These are phyloP conservation scores for Crotalus horridus DNA, from an alignment of 2,113 vertebrate genomes.

Conservation along the genomic window DNA sequence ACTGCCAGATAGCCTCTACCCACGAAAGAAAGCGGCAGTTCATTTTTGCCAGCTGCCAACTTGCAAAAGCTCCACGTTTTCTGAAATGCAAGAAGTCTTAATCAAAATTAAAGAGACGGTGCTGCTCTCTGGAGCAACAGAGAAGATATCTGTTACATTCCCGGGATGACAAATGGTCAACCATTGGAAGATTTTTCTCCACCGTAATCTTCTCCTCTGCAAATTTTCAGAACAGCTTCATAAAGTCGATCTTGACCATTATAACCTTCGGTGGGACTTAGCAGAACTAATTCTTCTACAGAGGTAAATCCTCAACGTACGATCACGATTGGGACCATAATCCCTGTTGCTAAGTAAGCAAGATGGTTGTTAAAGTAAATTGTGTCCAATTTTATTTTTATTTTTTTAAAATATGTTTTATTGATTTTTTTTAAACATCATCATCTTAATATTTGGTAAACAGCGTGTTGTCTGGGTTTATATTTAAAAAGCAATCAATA, in stretches of 20 bases:
- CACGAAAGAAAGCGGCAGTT: neutral
- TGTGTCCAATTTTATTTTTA: no score
- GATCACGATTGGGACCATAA: no score
- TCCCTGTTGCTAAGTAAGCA: no score
- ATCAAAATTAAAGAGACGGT: neutral
- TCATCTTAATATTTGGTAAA: no score
- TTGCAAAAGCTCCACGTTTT: neutral
- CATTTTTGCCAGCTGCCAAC: neutral
- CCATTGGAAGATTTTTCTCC: neutral
- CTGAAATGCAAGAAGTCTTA: neutral
- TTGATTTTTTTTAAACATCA: no score
- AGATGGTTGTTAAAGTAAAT: no score
- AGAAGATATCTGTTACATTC: neutral
- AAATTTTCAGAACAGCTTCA: neutral
- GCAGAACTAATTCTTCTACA: no score
- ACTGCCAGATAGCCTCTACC: neutral
- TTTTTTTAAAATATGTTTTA: no score
- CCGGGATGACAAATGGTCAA: neutral
- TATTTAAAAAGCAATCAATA: no score
- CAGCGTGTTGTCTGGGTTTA: no score
- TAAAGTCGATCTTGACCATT: neutral
- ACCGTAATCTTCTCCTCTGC: neutral
- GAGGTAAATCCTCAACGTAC: no score
- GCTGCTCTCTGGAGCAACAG: neutral
- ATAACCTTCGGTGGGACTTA: no score